A percentile compares a stretch with the other conserved stretches of the same genome.
phyloP scores from a whole-genome alignment of 2,113 vertebrate genomes.

The Sula dactylatra region DNA sequence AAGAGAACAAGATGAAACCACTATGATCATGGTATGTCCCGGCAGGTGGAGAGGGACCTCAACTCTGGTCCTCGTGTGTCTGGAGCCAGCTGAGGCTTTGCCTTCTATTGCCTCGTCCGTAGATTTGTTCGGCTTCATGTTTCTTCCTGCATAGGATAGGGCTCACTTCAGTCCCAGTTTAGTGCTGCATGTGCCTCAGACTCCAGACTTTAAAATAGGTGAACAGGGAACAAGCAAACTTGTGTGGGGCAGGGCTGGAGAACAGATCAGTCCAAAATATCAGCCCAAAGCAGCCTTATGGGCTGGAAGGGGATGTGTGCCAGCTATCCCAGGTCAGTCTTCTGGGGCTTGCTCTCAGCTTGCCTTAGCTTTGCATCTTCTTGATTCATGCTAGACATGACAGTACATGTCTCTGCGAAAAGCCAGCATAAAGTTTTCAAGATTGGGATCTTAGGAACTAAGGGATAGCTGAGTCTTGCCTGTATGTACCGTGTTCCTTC shows the following conservation, averaged over 20 bases:
- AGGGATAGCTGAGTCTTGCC: not conserved
- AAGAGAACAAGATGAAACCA: not conserved
- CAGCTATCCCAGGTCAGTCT: fast-evolving
- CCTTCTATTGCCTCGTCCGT: not conserved
- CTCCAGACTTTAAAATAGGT: not conserved
- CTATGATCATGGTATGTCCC: not conserved
- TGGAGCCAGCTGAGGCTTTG: not conserved
- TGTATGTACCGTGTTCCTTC: not conserved
- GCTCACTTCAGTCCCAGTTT: not conserved
- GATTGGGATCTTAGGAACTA: not conserved
- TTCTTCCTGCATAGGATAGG: not conserved
- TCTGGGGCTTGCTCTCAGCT: not conserved
- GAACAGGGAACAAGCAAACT: not conserved
- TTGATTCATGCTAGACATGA: not conserved
- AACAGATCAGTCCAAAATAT: not conserved
- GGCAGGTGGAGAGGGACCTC: not conserved
- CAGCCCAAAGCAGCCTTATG: not conserved
- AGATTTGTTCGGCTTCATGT: fast-evolving
- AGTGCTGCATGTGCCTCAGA: not conserved
- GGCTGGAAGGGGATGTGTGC: not conserved
- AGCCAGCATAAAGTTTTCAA: fast-evolving
- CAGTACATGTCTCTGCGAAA: not conserved
- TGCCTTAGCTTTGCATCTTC: not conserved
- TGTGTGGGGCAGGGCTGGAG: not conserved
- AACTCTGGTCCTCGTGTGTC: not conserved